Evolutionary conservation across 2,888 invertebrate genomes (phyloP).

Genomic region (Nomada ruficornis): DNA sequence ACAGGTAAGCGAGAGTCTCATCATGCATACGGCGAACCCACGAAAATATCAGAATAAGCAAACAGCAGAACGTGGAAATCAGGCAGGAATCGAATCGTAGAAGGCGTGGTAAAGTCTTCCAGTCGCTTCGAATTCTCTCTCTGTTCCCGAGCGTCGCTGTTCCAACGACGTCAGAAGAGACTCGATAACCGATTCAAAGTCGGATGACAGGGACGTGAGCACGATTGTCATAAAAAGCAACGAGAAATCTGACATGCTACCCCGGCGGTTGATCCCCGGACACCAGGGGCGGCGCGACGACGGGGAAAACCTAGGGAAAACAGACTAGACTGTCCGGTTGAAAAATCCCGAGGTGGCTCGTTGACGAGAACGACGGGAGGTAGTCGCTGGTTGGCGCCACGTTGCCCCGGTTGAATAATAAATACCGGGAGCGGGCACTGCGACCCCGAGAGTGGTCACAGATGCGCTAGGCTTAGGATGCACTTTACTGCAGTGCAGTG

Average conservation of each 20-base stretch:
- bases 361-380: slow-evolving; percentile 30
- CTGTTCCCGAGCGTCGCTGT: not conserved
- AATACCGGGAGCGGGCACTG: slow-evolving; percentile 70
- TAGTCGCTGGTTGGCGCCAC: slow-evolving; percentile 45
- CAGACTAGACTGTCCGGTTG: slow-evolving; percentile 26
- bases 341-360: slow-evolving; percentile 44
- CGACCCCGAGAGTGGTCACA: slow-evolving; percentile 74
- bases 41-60: not conserved
- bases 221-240: slow-evolving; percentile 33
- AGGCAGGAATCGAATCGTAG: not conserved
- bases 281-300: not conserved
- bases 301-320: not conserved
- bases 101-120: not conserved
- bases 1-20: not conserved
- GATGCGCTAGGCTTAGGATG: slow-evolving; percentile 77
- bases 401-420: slow-evolving; percentile 74
- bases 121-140: not conserved
- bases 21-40: not conserved
- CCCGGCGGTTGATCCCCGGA: not conserved
- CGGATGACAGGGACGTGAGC: not conserved
- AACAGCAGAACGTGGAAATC: not conserved
- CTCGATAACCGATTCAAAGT: slow-evolving; percentile 28
- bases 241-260: slow-evolving; percentile 5
- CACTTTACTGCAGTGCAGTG: slow-evolving; percentile 79
- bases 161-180: slow-evolving; percentile 25